Evolutionary conservation across 2,888 invertebrate species (phyloP).

Genomic region (Uloborus plumipes): DNA sequence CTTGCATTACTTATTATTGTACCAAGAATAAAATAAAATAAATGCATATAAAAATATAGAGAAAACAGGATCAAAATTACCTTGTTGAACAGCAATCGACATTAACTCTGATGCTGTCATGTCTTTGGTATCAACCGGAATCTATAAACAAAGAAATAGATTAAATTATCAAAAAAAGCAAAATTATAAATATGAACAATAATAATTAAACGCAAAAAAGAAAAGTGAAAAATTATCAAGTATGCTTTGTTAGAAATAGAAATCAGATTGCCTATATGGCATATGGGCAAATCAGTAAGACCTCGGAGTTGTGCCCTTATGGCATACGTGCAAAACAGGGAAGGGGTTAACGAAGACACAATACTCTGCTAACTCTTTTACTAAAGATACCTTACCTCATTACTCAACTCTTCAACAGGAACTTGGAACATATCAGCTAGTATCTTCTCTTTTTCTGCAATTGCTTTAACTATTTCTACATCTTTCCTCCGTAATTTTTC

Average conservation of each 20-base stretch:
- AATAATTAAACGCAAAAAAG: background rate
- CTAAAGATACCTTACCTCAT: slow-evolving; percentile 72
- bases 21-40: no score
- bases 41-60: no score
- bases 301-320: no score
- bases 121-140: slow-evolving; percentile 34
- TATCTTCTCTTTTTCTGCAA: slow-evolving; percentile 81
- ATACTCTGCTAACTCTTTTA: background rate
- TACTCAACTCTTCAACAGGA: slow-evolving; percentile 80
- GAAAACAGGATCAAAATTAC: slow-evolving; percentile 1
- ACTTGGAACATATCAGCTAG: slow-evolving; percentile 84
- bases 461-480: slow-evolving; percentile 78
- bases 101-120: slow-evolving; percentile 37
- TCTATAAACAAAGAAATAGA: slow-evolving; percentile 12
- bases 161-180: no score
- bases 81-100: slow-evolving; percentile 47
- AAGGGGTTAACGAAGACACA: no score
- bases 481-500: slow-evolving; percentile 83
- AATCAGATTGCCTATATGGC: no score
- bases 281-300: no score
- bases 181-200: background rate
- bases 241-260: background rate
- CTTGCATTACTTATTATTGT: no score
- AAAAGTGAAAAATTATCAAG: background rate
- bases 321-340: no score